Evolutionary conservation across 2,797 vertebrate genomes (phyloP), one percentile per base, ranked within the genome.

Genomic region (Etheostoma nigrum): DNA sequence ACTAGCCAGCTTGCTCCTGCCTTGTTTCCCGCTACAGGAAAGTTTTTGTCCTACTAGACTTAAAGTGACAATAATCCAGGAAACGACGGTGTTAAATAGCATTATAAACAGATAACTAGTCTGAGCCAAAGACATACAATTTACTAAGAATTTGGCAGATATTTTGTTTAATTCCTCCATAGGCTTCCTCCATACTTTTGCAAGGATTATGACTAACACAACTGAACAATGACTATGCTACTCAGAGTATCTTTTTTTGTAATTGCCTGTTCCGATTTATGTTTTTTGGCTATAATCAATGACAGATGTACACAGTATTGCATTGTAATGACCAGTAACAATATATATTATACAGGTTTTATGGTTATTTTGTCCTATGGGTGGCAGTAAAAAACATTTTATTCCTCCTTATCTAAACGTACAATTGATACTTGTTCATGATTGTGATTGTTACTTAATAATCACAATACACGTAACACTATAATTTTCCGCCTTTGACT

Each of bases 311-410:
- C 27, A 44, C 21, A 54, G 5, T 53, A 23, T 40, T 64, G 25
- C 13, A 33, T 21, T 52, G 30, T 36, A 23, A 9, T 16, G 30
- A 49, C 58, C 3, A 68, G 23, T 7, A 60, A 67, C 36, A 16
- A 2, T 40, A 25, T 49, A 2, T 10, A 27, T 15, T 42, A 12
- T 2, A 25, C 9, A 66, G 14, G 36, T 27, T 12, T 19, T 33
- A 7, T 51, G 14, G 57, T 11, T 27, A 21, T 58, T 36, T 44
- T 49, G 61, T 48, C 57, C 57, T 55, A 51, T 30, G 48, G 78
- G n/a, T 78, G 74, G 71, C 58, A 69, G 78, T 52, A 61, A 75
- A 70, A 72, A 45, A 10, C 21, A 19, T 47, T 18, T 53, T 12
- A 65, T 16, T 40, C 25, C 21, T 59, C 13, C 23, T 48, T 2